Base-by-base conservation (phyloP, 2,797 vertebrate species). In the Chanos chanos region DNA sequence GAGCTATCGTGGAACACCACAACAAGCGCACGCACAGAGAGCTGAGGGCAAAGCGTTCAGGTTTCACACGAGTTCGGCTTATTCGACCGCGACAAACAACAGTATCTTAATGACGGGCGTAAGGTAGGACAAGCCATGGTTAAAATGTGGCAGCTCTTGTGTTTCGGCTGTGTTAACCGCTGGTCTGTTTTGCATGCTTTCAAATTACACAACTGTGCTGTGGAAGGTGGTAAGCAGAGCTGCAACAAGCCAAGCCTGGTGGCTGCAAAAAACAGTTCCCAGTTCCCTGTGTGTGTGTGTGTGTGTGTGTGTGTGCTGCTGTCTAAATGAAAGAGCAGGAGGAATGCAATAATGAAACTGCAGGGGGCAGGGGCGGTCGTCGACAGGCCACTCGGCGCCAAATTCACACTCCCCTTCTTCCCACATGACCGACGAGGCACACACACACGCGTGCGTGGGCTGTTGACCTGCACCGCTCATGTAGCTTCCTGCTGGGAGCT, bases 251-350 rank as follows among this genome's bases (percentile, higher is more conserved):
- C n/a, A n/a, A n/a, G n/a, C n/a, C n/a, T n/a, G n/a, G n/a, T n/a
- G n/a, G n/a, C n/a, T n/a, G n/a, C n/a, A n/a, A n/a, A n/a, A n/a
- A n/a, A n/a, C n/a, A n/a, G n/a, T n/a, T n/a, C n/a, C n/a, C n/a
- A n/a, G n/a, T n/a, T n/a, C n/a, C n/a, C n/a, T n/a, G n/a, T n/a
- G n/a, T n/a, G n/a, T n/a, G n/a, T n/a, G n/a, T n/a, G n/a, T n/a
- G n/a, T n/a, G n/a, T n/a, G n/a, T n/a, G n/a, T n/a, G n/a, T n/a
- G n/a, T 50, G 64, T 24, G 72, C 70, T 75, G 60, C 81, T 83
- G 75, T 77, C 66, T 57, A 82, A 83, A 86, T 86, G 70, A 85
- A 87, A 85, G 66, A 79, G 77, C 78, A 72, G 61, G 57, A 82
- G 75, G 79, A 81, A 85, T 82, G 80, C 51, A 83, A 83, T 86